Evolutionary conservation across 2,888 invertebrate species (phyloP).

Genomic region (Erebia epiphron): DNA sequence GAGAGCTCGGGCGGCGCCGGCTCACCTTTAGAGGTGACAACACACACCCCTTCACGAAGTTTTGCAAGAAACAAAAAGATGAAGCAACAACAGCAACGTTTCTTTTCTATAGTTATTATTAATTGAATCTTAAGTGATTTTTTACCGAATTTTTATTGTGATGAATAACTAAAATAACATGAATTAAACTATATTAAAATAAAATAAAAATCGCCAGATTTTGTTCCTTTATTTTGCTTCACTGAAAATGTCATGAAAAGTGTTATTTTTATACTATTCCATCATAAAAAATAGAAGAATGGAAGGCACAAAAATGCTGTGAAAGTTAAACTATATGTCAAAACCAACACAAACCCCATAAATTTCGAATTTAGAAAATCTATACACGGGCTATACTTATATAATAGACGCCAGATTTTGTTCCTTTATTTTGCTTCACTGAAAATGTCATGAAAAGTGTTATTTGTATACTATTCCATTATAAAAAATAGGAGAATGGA

Average conservation of each 20-base stretch:
- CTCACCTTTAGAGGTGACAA: conserved; percentile 68
- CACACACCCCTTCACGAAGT: conserved; percentile 61
- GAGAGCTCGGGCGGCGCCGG: conserved; percentile 66
- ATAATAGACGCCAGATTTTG: too few species aligned
- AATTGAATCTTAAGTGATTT: too few species aligned
- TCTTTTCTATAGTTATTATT: not conserved
- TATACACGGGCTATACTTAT: too few species aligned
- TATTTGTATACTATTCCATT: not conserved
- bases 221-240: too few species aligned
- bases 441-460: too few species aligned
- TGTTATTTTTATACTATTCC: too few species aligned
- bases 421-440: too few species aligned
- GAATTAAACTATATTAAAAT: too few species aligned
- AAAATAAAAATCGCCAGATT: too few species aligned
- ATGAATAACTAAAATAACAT: too few species aligned
- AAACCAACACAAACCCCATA: conserved; percentile 26
- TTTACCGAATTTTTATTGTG: too few species aligned
- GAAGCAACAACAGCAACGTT: not conserved
- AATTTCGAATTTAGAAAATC: not conserved
- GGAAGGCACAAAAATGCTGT: conserved; percentile 1
- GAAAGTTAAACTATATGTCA: conserved; percentile 18
- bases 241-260: too few species aligned
- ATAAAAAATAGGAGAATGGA: not conserved
- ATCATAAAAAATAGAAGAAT: not conserved
- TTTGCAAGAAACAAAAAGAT: conserved; percentile 62